Base-by-base conservation (phyloP, 2,888 invertebrate species). In the Helleia helle region DNA sequence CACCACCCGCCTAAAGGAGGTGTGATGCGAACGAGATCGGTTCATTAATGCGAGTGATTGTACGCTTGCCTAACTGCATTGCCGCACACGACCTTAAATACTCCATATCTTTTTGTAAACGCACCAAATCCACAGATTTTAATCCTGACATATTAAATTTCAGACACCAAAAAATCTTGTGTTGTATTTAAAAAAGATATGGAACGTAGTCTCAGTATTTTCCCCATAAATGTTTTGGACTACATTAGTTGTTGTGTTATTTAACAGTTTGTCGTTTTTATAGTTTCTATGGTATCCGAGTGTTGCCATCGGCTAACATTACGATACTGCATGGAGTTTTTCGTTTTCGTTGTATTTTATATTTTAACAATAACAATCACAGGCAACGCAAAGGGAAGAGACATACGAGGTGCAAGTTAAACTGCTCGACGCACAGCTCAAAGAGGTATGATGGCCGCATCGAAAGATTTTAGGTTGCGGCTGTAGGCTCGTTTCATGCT, bases 1-100 rank as follows among this genome's bases (percentile, higher is more conserved):
- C 86, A 96, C 95, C 87, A 94, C 95, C 87, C 95, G 97, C 88
- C 95, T 98, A 90, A 98, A 98, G 95, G 97, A 97, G 97, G 97
- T 98, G 92, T 86, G 86, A 84, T 59, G 55, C 54, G 66, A 68
- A 61, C 61, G 59, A 63, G 59, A 71, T 58, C 58, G 64, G 65
- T 69, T 70, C 52, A 58, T 57, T 58, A 60, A 52, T 51, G 67
- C 66, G 71, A 72, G 72, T 75, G 71, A 11, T 67, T 67, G 65
- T 68, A 59, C 68, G 76, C 77, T 75, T 81, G 68, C 62, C 73
- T 81, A 77, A 80, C 77, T 65, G 80, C 79, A 75, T 76, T 62
- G 55, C 61, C 64, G 68, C 70, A 65, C 62, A 66, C 59, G 58
- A 55, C 52, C 55, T 61, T 49, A 65, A 59, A 60, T 61, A 60